Evolutionary conservation across 2,888 invertebrate genomes (phyloP).

Genomic region (Bombylius discolor): DNA sequence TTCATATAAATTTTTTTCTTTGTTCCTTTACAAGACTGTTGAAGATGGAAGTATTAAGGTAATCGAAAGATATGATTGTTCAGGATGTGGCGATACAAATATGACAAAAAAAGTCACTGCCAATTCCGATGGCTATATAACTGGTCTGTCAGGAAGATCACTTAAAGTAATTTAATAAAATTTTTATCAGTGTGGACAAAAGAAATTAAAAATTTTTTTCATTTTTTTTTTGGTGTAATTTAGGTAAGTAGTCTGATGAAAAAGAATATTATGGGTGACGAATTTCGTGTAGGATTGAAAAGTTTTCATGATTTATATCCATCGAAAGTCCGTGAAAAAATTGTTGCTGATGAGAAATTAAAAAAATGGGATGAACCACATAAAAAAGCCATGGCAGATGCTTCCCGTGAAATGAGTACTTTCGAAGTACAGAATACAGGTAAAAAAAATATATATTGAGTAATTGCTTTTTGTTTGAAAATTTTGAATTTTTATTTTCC

Average conservation of each 20-base stretch:
- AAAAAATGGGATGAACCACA: conserved; percentile 77
- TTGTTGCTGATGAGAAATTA: conserved; percentile 64
- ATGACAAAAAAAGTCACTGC: conserved; percentile 62
- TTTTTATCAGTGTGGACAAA: no score
- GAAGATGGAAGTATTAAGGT: conserved; percentile 84
- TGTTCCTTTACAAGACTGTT: background rate
- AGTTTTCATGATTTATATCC: conserved; percentile 79
- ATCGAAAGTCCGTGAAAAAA: conserved; percentile 64
- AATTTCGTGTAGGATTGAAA: conserved; percentile 79
- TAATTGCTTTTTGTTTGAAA: background rate
- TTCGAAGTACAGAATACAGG: conserved; percentile 56
- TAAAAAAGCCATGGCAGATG: conserved; percentile 64
- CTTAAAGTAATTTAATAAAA: conserved; percentile 52
- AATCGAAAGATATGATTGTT: conserved; percentile 88
- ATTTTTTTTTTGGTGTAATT: conserved; percentile 3
- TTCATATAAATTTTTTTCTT: background rate
- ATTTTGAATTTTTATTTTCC: background rate
- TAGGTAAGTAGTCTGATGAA: conserved; percentile 28
- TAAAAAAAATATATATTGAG: conserved; percentile 17
- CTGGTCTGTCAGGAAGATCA: conserved; percentile 76
- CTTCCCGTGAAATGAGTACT: conserved; percentile 57
- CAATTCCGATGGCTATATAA: conserved; percentile 57
- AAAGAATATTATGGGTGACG: conserved; percentile 61
- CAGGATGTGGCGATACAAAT: conserved; percentile 94
- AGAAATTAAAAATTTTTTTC: background rate